Evolutionary conservation across 1,140 invertebrate genomes (phyloP).

Genomic region (Panagrolaimus sp.): DNA sequence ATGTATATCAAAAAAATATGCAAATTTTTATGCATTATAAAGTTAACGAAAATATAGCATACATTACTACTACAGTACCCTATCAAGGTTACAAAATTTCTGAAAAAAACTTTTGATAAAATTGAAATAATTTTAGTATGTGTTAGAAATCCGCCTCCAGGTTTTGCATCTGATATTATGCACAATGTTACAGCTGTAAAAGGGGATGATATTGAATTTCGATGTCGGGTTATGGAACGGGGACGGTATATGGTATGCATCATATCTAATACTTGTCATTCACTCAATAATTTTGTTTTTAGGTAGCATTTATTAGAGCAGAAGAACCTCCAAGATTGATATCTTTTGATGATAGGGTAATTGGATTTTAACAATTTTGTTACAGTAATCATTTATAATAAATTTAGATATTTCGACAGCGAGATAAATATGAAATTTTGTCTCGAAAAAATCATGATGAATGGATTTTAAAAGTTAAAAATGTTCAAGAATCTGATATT

Average conservation of each 20-base stretch:
- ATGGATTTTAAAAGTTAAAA: slow-evolving; percentile 78
- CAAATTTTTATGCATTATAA: too few species aligned
- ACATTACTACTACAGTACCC: too few species aligned
- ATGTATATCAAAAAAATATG: too few species aligned
- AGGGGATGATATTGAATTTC: slow-evolving; percentile 55
- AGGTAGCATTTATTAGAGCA: slow-evolving; percentile 51
- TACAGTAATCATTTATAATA: too few species aligned
- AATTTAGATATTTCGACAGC: slow-evolving; percentile 85
- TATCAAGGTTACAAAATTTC: too few species aligned
- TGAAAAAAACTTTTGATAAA: slow-evolving; percentile 6
- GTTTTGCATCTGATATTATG: slow-evolving; percentile 41
- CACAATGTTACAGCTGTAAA: slow-evolving; percentile 52
- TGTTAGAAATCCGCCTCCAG: slow-evolving; percentile 40
- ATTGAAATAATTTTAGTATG: slow-evolving; percentile 48
- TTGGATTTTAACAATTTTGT: too few species aligned
- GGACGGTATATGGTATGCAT: slow-evolving; percentile 47
- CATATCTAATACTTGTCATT: too few species aligned
- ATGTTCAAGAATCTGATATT: slow-evolving; percentile 69
- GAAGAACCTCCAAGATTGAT: slow-evolving; percentile 50
- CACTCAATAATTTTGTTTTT: slow-evolving; percentile 25
- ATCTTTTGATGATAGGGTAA: slow-evolving; percentile 51
- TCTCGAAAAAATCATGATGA: slow-evolving; percentile 84
- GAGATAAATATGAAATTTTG: slow-evolving; percentile 86
- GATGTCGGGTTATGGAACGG: slow-evolving; percentile 43
- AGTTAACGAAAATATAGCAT: too few species aligned